A percentile compares a stretch with the other conserved stretches of the same genome.
phyloP scores from a whole-genome alignment of 2,888 invertebrate species.

The Volucella zonaria region DNA sequence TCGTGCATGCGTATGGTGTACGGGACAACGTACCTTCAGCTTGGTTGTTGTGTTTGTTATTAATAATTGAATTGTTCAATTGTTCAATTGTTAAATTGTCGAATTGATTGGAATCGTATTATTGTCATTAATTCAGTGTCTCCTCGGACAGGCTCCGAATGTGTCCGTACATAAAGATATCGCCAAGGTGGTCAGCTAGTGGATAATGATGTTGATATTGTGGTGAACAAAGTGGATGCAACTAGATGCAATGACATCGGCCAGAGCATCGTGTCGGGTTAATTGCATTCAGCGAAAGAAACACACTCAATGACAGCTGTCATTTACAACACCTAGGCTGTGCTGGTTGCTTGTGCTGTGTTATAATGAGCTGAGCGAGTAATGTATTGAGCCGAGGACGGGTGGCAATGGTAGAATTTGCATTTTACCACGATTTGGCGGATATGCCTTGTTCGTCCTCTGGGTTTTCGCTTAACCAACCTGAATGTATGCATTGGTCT shows the following conservation, averaged over 20 bases:
- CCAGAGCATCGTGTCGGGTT: conserved; percentile 66
- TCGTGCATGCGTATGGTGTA: conserved; percentile 33
- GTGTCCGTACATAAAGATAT: background rate
- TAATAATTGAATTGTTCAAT: conserved; percentile 71
- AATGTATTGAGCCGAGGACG: background rate
- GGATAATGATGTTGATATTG: conserved; percentile 65
- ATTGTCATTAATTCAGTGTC: conserved; percentile 66
- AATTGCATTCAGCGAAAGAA: conserved; percentile 61
- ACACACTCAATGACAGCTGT: conserved; percentile 38
- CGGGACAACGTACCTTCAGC: background rate
- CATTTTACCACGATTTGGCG: conserved; percentile 48
- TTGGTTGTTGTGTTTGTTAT: conserved; percentile 59
- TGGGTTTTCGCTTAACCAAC: background rate
- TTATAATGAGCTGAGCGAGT: conserved; percentile 17
- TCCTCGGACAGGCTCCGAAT: background rate
- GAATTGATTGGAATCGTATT: conserved; percentile 71
- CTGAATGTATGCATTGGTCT: conserved; percentile 2
- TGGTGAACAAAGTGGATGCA: conserved; percentile 68
- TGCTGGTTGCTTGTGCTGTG: conserved; percentile 16
- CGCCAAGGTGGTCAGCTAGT: conserved; percentile 54
- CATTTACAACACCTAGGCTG: conserved; percentile 54
- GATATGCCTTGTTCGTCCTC: background rate
- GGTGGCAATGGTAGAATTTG: conserved; percentile 49
- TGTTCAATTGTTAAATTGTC: conserved; percentile 71
- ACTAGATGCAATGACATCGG: conserved; percentile 59